Base-by-base conservation (phyloP, 2,797 vertebrate genomes). In the Microcaecilia unicolor region DNA sequence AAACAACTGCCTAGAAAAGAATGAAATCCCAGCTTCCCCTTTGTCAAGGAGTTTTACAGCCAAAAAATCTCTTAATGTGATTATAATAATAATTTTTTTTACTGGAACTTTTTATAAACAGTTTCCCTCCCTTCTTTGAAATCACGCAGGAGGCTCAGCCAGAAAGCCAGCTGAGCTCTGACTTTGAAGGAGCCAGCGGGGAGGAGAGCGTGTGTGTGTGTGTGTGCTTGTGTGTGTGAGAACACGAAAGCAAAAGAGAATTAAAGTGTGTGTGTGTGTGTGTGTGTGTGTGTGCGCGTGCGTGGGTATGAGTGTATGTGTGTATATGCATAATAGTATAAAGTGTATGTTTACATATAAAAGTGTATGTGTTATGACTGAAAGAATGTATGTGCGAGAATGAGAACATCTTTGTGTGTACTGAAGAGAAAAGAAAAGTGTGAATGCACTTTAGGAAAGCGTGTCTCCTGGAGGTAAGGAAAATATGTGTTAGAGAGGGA, bases 11-110 rank as follows among this genome's bases (percentile, higher is more conserved):
- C n/a, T 21, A 6, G 42, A 42, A 60, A 31, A 48, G 58, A 50
- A 32, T 22, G 22, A 25, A 29, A 0, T 50, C 44, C 53, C 36
- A 46, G 3, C 48, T 32, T 3, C 22, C 25, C 0, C 0, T 45
- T 31, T 46, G 67, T n/a, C 7, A 61, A 49, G 55, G 56, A 39
- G 36, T 63, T 57, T 68, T 67, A 66, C 70, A 73, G 72, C 71
- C 67, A 74, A 72, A n/a, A n/a, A n/a, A 68, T 44, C 51, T 47
- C 67, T 64, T 76, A 67, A 74, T 67, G 65, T 64, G 63, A 72
- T 77, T 74, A 66, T 64, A 66, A 58, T 53, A 67, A 76, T 76
- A 67, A 79, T 70, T 77, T 72, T n/a, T 65, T 76, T 59, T 41
- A 67, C 70, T 64, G 57, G 63, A 48, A 41, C 31, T 46, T 37